Base-by-base conservation (phyloP, 1,140 invertebrate genomes). In the Drosophila setifemur region DNA sequence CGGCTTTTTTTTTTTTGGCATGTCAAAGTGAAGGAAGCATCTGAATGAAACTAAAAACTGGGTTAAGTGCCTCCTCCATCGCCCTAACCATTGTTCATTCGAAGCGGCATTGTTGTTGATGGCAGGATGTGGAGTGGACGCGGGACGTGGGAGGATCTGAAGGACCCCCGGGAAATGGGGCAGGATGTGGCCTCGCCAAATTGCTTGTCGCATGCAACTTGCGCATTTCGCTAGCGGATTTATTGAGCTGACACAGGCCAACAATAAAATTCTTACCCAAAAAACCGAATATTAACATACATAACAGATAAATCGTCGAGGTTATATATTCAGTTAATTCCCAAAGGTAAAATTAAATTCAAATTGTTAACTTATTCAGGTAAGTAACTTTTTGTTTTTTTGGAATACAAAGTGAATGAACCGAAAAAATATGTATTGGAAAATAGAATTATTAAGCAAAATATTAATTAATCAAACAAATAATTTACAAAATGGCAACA, bases 61-160 rank as follows among this genome's bases (percentile, higher is more conserved):
- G 81, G 81, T 86, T 86, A 87, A 86, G 82, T 86, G 73, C 55
- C 66, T 29, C 63, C 68, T 48, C n/a, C 52, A 40, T 52, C 49
- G 33, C 45, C 44, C 21, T 21, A 53, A 18, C 31, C 35, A 63
- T 54, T 64, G 25, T 44, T 48, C 29, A 18, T 19, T 39, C 40
- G 48, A 25, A 14, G 12, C 11, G 28, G 48, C 29, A 58, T 73
- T 55, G 52, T 52, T 75, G n/a, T n/a, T 82, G 54, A 61, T 72
- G 35, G 50, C 28, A 11, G 45, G 67, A 66, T 64, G 58, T 25
- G 35, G 28, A 44, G 53, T 40, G 35, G 21, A 9, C 44, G 26
- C 14, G 26, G 19, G 12, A 26, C 25, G 12, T 54, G 40, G 26
- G 8, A 16, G 25, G 9, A 25, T 14, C 14, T 64, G 58, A 26